A percentile compares a stretch with the other conserved stretches of the same genome.
Conservation (phyloP, 2,888 invertebrate genomes). For the Tolmerus cingulatus region DNA sequence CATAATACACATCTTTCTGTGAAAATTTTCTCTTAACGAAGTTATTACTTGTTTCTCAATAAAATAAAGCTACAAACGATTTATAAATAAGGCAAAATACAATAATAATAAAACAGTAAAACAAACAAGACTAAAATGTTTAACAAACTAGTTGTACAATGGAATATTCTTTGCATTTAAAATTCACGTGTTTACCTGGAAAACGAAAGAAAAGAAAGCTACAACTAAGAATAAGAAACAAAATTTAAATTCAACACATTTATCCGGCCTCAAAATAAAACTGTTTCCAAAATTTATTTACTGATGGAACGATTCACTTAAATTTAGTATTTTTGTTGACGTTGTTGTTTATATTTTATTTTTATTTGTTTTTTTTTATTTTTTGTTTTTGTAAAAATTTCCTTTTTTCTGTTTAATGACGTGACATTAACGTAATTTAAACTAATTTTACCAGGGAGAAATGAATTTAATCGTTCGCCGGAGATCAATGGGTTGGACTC, state of each 20-base stretch:
- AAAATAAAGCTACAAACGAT: slow-evolving; percentile 15
- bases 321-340: slow-evolving; percentile 27
- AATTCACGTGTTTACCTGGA: not conserved
- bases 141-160: slow-evolving; percentile 35
- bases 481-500: slow-evolving; percentile 48
- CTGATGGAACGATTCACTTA: not conserved
- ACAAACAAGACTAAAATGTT: slow-evolving; percentile 22
- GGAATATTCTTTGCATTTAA: slow-evolving; percentile 25
- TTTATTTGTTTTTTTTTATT: too few relatives aligned
- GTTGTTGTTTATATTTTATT: slow-evolving; percentile 3
- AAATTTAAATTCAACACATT: slow-evolving; percentile 18
- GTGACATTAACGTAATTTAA: slow-evolving; percentile 22
- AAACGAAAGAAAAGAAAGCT: not conserved
- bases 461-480: slow-evolving; percentile 36
- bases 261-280: slow-evolving; percentile 14
- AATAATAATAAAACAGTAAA: slow-evolving; percentile 36
- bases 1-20: not conserved
- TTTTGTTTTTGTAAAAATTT: slow-evolving; percentile 5
- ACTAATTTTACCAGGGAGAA: slow-evolving; percentile 9
- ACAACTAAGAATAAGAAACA: not conserved
- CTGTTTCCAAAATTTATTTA: not conserved
- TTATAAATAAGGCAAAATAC: slow-evolving; percentile 21
- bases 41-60: not conserved
- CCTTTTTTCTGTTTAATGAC: slow-evolving; percentile 38
- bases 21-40: slow-evolving; percentile 2